Percentiles rank a stretch among this genome's conserved stretches.
Conservation (phyloP, 2,113 vertebrate genomes). For the Passer montanus region DNA sequence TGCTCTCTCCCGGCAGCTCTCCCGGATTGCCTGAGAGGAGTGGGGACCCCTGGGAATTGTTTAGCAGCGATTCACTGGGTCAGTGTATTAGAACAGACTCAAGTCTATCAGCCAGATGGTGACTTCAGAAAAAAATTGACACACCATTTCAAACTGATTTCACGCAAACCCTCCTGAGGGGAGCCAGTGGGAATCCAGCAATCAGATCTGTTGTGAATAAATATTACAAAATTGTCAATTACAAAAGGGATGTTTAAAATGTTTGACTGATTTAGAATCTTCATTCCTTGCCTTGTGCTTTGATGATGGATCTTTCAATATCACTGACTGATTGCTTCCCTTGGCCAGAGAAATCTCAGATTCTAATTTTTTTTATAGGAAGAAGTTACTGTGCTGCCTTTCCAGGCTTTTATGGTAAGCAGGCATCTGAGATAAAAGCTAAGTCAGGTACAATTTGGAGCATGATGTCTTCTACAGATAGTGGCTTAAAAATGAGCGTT, state of each 20-base stretch:
- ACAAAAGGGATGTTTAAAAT: conserved; percentile 92
- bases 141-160: conserved; percentile 99
- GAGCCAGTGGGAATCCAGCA: conserved; percentile 82
- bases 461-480: conserved; percentile 29
- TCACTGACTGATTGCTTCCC: conserved; percentile 29
- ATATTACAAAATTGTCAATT: conserved; percentile 99
- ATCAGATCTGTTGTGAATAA: conserved; percentile 95
- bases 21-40: conserved; percentile 64
- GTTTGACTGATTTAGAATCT: conserved; percentile 83
- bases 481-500: conserved; percentile 35
- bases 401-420: conserved; percentile 8
- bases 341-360: neutral
- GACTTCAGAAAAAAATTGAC: conserved; percentile 94
- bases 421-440: conserved; percentile 41
- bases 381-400: neutral
- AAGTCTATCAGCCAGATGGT: conserved; percentile 96
- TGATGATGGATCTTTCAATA: conserved; percentile 49
- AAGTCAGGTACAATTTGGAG: conserved; percentile 47
- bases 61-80: conserved; percentile 85
- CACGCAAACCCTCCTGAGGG: conserved; percentile 92
- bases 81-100: conserved; percentile 83
- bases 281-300: conserved; percentile 38
- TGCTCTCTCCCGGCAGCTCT: conserved; percentile 3
- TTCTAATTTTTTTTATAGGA: neutral
- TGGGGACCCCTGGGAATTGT: conserved; percentile 83